Percentiles rank a stretch among this genome's conserved stretches.
Evolutionary conservation across 35 echinoderm and acorn worm species (phyloP).

Genomic region (Apostichopus californicus): DNA sequence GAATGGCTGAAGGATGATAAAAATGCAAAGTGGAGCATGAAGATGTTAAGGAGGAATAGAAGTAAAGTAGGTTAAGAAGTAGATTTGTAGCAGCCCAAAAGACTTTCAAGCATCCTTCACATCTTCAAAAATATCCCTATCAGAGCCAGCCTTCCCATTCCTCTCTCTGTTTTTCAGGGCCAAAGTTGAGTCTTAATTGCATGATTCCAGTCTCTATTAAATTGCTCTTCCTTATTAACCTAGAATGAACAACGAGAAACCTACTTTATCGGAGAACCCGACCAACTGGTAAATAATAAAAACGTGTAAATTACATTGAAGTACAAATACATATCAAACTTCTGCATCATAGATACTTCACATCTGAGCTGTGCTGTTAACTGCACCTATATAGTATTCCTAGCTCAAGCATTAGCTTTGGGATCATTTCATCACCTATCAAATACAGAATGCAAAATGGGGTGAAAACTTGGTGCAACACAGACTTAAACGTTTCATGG

Average conservation of each 20-base stretch:
- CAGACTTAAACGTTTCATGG: too few species aligned
- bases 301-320: not conserved
- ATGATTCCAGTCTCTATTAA: constrained; percentile 8
- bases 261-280: not conserved
- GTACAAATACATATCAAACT: not conserved
- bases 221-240: constrained; percentile 3
- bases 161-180: not conserved
- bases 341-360: not conserved
- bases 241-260: constrained; percentile 3
- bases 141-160: not conserved
- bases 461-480: too few species aligned
- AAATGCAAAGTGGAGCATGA: constrained; percentile 38
- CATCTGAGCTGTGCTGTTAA: not conserved
- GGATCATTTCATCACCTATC: too few species aligned
- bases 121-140: not conserved
- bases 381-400: too few species aligned
- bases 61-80: constrained; percentile 34
- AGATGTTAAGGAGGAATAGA: constrained; percentile 6
- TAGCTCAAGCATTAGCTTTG: too few species aligned
- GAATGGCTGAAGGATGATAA: not conserved
- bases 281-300: not conserved
- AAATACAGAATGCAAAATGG: too few species aligned
- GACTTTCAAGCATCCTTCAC: constrained; percentile 3
- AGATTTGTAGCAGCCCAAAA: constrained; percentile 11
- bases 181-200: constrained; percentile 16